A percentile compares a stretch with the other conserved stretches of the same genome.
Evolutionary conservation across 2,113 vertebrate genomes (phyloP).

Genomic region (Callocephalon fimbriatum): DNA sequence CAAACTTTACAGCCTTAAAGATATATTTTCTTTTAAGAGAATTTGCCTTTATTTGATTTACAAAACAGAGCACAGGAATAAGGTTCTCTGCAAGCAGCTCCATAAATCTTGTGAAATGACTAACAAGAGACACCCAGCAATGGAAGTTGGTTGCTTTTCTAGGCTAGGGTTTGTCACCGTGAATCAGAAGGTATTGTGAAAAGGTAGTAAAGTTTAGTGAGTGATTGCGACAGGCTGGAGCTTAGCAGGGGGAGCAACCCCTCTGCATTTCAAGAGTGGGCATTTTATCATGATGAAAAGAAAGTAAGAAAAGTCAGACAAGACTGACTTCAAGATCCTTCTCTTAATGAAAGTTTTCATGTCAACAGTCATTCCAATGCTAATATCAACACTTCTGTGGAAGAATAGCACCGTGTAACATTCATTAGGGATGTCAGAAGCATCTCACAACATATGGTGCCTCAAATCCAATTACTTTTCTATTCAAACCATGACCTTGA

Average conservation of each 20-base stretch:
- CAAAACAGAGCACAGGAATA: constrained; percentile 17
- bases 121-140: not conserved
- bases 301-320: not conserved
- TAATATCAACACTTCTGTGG: not conserved
- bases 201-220: not conserved
- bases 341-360: not conserved
- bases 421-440: constrained; percentile 31
- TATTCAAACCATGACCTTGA: constrained; percentile 60
- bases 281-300: not conserved
- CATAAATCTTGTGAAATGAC: constrained; percentile 31
- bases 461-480: constrained; percentile 57
- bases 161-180: not conserved
- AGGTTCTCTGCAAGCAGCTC: not conserved
- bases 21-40: constrained; percentile 8
- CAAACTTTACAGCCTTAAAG: not conserved
- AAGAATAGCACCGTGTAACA: not conserved
- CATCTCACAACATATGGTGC: constrained; percentile 41
- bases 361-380: constrained; percentile 7
- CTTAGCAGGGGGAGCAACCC: not conserved
- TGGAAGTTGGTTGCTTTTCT: not conserved
- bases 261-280: not conserved
- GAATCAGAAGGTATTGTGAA: not conserved
- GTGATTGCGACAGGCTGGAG: not conserved
- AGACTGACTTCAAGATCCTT: constrained; percentile 1
- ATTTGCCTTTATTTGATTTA: constrained; percentile 28